Percentiles rank a stretch among this genome's conserved stretches.
Evolutionary conservation across 2,888 invertebrate species (phyloP).

Genomic region (Lepidonotus clava): DNA sequence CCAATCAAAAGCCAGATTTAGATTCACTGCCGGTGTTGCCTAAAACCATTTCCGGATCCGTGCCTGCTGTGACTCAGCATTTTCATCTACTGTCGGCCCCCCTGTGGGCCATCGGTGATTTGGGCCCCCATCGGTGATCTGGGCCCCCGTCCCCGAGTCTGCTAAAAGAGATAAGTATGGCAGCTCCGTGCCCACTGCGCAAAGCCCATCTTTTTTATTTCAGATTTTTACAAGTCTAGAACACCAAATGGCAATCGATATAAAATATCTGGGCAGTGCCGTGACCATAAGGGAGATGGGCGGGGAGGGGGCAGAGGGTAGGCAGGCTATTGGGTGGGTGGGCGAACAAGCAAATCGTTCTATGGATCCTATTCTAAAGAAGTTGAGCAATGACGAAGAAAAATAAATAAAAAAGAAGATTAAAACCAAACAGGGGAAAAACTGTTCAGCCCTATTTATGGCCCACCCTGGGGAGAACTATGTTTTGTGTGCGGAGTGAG

Average conservation of each 20-base stretch:
- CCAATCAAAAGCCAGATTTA: conserved; percentile 11
- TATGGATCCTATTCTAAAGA: too few relatives aligned
- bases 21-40: background rate
- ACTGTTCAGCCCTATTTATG: too few relatives aligned
- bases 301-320: too few relatives aligned
- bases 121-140: background rate
- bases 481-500: too few relatives aligned
- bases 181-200: background rate
- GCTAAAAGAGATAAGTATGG: background rate
- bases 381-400: too few relatives aligned
- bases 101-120: background rate
- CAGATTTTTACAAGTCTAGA: conserved; percentile 11
- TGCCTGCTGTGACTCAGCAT: background rate
- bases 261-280: background rate
- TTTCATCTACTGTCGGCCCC: background rate
- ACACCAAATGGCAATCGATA: conserved; percentile 1
- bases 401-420: too few relatives aligned
- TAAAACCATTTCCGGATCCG: background rate
- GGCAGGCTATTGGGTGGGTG: too few relatives aligned
- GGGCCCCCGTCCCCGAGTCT: background rate
- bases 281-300: too few relatives aligned
- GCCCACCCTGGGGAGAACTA: too few relatives aligned
- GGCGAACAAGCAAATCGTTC: too few relatives aligned
- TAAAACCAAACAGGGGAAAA: too few relatives aligned
- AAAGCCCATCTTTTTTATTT: too few relatives aligned